These are phyloP conservation scores for Chelonus formosanus DNA, from an alignment of 2,888 invertebrate genomes.

Conservation along the genomic window DNA sequence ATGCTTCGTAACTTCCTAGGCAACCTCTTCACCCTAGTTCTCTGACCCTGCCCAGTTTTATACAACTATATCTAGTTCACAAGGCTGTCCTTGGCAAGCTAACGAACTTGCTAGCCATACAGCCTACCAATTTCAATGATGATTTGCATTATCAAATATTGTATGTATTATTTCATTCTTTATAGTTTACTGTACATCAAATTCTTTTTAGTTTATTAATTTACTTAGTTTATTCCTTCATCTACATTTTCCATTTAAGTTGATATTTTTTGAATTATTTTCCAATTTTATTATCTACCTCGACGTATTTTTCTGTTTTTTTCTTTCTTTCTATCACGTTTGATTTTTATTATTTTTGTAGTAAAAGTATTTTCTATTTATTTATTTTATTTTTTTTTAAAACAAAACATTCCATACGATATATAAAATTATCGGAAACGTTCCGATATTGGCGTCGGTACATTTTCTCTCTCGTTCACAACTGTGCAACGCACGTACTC, in stretches of 20 bases:
- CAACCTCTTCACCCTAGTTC: not conserved
- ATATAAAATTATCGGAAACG: no score
- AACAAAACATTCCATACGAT: no score
- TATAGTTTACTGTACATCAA: slow-evolving; percentile 8
- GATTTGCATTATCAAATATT: slow-evolving; percentile 40
- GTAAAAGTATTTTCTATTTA: no score
- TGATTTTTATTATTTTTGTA: not conserved
- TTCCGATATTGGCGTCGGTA: no score
- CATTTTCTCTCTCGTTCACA: no score
- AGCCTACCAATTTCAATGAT: slow-evolving; percentile 23
- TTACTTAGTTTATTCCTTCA: not conserved
- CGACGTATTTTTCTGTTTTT: no score
- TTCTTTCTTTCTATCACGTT: no score
- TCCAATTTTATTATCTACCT: slow-evolving; percentile 2
- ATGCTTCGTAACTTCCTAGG: slow-evolving; percentile 35
- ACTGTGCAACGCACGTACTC: no score
- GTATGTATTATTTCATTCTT: slow-evolving; percentile 36
- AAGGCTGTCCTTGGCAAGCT: not conserved
- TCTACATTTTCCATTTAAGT: no score
- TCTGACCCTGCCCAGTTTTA: not conserved
- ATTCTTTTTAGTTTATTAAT: not conserved
- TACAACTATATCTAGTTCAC: not conserved
- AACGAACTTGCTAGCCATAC: slow-evolving; percentile 9
- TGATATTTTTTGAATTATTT: not conserved
- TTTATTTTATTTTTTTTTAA: no score